Evolutionary conservation across 2,113 vertebrate species (phyloP).

Genomic region (Sialia sialis): DNA sequence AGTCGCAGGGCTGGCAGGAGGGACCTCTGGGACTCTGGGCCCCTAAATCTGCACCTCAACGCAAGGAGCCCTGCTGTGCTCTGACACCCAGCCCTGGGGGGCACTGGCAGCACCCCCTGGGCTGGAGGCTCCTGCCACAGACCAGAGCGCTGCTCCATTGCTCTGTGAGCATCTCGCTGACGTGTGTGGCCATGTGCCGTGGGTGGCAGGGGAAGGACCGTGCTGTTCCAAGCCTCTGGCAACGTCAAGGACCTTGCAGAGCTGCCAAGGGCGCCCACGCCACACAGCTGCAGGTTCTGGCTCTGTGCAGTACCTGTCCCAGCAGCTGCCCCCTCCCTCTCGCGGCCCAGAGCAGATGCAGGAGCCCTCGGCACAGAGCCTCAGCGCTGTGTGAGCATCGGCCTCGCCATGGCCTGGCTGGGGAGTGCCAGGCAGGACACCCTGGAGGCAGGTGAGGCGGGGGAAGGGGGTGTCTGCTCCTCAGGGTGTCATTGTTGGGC

Average conservation of each 20-base stretch:
- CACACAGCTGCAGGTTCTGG: not conserved
- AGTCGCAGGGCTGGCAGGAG: not conserved
- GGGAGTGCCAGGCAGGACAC: not conserved
- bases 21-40: not conserved
- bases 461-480: fast-evolving
- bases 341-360: not conserved
- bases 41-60: not conserved
- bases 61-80: not conserved
- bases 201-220: not conserved
- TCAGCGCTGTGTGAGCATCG: fast-evolving
- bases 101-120: not conserved
- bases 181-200: not conserved
- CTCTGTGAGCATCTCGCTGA: not conserved
- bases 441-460: not conserved
- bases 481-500: fast-evolving
- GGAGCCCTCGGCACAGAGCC: not conserved
- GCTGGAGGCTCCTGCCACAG: not conserved
- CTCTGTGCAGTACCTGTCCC: fast-evolving
- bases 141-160: not conserved
- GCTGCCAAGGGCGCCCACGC: conserved; percentile 39
- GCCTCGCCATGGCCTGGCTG: not conserved
- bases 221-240: not conserved
- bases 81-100: not conserved
- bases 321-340: not conserved
- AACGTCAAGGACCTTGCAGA: conserved; percentile 21